Base-by-base conservation (phyloP, 2,797 vertebrate species). In the Euphonia xanthogaster region DNA sequence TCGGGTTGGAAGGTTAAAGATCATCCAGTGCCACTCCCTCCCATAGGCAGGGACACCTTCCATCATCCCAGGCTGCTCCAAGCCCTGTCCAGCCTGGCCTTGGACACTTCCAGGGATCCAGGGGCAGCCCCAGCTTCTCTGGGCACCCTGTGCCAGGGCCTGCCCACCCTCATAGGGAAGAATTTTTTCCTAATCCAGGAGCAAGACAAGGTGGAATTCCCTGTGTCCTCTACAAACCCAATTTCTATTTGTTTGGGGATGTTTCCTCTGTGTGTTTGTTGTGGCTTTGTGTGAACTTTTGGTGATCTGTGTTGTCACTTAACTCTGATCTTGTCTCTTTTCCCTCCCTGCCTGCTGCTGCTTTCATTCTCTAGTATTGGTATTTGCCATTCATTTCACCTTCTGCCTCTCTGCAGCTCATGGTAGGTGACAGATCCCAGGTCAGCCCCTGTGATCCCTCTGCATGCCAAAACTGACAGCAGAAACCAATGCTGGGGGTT, bases 311-410 rank as follows among this genome's bases (percentile, higher is more conserved):
- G 68, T 93, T 91, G 93, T 98, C 96, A 89, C 96, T 96, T 97
- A 97, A 97, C 94, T 96, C 96, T 97, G 92, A 94, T 83, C 77
- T 93, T 97, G 89, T 98, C 94, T 98, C 97, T 95, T 95, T 96
- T 94, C 94, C 93, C 73, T 93, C 88, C 97, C 93, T 97, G 95
- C 95, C 97, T 97, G 96, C 95, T 97, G 88, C 97, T 97, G 97
- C 97, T 98, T 97, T 98, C 96, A 97, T 97, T 98, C 93, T 97
- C 73, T 97, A 97, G 98, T 98, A 97, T 97, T 98, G 97, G 96
- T 97, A 98, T 98, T 98, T 97, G 97, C 97, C 96, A 97, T 98
- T 98, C 96, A 97, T 98, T 98, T 98, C 97, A 97, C 97, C 97
- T 98, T 97, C 97, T 93, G 97, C 97, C 96, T 98, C 97, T 97